These are phyloP conservation scores for Drosophila sordidapex DNA, from an alignment of 2,888 invertebrate genomes.

Conservation along the genomic window DNA sequence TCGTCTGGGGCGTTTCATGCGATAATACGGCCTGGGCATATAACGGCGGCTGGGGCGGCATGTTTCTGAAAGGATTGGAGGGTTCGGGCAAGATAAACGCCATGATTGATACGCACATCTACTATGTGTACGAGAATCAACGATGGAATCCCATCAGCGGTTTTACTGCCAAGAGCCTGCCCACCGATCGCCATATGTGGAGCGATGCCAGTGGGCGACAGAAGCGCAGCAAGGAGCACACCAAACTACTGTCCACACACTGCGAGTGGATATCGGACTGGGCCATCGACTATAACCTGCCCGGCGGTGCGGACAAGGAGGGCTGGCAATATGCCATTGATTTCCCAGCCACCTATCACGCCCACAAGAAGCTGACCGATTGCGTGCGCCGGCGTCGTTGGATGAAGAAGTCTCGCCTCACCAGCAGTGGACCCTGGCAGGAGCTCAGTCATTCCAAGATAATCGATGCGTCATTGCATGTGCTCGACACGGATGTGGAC, in stretches of 20 bases:
- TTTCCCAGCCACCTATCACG: conserved; percentile 94
- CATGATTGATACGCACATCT: conserved; percentile 94
- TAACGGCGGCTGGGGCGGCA: conserved; percentile 95
- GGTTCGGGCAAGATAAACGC: conserved; percentile 88
- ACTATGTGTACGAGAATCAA: conserved; percentile 97
- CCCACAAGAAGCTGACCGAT: conserved; percentile 94
- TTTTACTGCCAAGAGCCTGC: conserved; percentile 93
- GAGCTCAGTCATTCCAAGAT: conserved; percentile 94
- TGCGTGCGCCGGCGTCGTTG: conserved; percentile 94
- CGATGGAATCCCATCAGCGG: conserved; percentile 97
- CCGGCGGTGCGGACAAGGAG: conserved; percentile 94
- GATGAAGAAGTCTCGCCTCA: conserved; percentile 92
- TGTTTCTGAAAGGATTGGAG: conserved; percentile 89
- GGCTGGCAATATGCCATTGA: conserved; percentile 98
- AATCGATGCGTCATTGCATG: conserved; percentile 91
- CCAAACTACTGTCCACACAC: conserved; percentile 92
- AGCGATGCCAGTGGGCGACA: conserved; percentile 94
- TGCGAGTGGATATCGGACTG: conserved; percentile 97
- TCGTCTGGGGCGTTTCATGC: conserved; percentile 96
- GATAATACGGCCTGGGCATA: conserved; percentile 96
- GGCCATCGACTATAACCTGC: conserved; percentile 95
- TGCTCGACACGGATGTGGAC: conserved; percentile 85
- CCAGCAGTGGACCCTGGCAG: conserved; percentile 95
- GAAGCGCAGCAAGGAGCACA: conserved; percentile 93
- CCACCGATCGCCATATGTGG: conserved; percentile 96